Evolutionary conservation across 2,797 vertebrate species (phyloP).

Genomic region (Antennarius maculatus): DNA sequence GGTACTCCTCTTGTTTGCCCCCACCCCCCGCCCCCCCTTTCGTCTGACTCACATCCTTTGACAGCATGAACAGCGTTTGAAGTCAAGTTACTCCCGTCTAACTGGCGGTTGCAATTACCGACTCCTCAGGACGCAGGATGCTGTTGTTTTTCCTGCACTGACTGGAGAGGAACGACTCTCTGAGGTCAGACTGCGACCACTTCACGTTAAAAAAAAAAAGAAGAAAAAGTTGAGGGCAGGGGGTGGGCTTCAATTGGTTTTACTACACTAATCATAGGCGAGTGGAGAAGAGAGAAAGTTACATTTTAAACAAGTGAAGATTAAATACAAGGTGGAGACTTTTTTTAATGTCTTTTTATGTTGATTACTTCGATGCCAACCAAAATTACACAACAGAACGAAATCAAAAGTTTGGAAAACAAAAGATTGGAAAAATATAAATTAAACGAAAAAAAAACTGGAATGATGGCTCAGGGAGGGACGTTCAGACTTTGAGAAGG

Average conservation of each 20-base stretch:
- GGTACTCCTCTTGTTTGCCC: slow-evolving; percentile 34
- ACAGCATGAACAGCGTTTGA: slow-evolving; percentile 59
- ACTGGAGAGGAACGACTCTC: slow-evolving; percentile 47
- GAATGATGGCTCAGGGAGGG: slow-evolving; percentile 2
- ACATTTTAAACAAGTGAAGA: slow-evolving; percentile 8
- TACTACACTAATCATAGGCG: slow-evolving; percentile 50
- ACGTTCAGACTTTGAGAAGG: background rate
- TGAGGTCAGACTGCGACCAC: slow-evolving; percentile 42
- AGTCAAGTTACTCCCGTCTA: slow-evolving; percentile 43
- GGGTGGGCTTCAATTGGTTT: slow-evolving; percentile 44
- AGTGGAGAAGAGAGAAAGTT: slow-evolving; percentile 21
- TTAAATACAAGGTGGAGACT: slow-evolving; percentile 6
- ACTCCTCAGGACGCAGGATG: slow-evolving; percentile 58
- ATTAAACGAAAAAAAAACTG: background rate
- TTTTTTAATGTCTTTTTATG: background rate
- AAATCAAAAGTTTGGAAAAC: background rate
- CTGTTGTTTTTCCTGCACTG: slow-evolving; percentile 55
- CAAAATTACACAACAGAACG: slow-evolving; percentile 5
- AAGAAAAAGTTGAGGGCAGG: slow-evolving; percentile 1
- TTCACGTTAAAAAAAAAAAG: slow-evolving; percentile 31
- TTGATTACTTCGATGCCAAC: background rate
- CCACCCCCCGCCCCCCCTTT: too few species aligned
- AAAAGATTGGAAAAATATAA: background rate
- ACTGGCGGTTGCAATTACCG: slow-evolving; percentile 66
- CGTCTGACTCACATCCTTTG: slow-evolving; percentile 65